phyloP scores from a whole-genome alignment of 1,140 invertebrate genomes.

The Aphelinus atriplicis region DNA sequence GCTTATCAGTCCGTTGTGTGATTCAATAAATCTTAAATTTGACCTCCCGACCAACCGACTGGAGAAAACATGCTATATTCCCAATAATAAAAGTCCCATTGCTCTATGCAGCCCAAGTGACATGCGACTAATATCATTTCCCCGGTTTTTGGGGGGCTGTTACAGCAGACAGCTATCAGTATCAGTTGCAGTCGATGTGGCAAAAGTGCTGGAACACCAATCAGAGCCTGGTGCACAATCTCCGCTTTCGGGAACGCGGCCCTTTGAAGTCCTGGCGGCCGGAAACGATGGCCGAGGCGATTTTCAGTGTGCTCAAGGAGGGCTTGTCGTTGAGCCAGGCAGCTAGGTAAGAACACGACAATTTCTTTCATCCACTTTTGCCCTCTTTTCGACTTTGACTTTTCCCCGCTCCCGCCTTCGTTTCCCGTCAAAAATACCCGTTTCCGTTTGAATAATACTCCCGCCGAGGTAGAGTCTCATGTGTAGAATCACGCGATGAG shows the following conservation, averaged over 20 bases:
- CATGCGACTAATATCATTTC: slow-evolving; percentile 21
- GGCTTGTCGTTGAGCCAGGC: slow-evolving; percentile 89
- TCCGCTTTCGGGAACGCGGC: slow-evolving; percentile 89
- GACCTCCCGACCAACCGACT: too few relatives aligned
- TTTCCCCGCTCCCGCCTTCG: neutral
- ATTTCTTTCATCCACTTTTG: too few relatives aligned
- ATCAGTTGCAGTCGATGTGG: slow-evolving; percentile 93
- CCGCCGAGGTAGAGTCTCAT: too few relatives aligned
- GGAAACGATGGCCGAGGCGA: slow-evolving; percentile 93
- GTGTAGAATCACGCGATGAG: too few relatives aligned
- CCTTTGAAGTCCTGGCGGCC: slow-evolving; percentile 92
- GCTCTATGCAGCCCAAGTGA: too few relatives aligned
- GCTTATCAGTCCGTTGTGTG: too few relatives aligned
- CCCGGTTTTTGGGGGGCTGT: slow-evolving; percentile 58
- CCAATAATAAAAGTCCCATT: too few relatives aligned
- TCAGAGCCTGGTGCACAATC: slow-evolving; percentile 86
- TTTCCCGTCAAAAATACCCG: too few relatives aligned
- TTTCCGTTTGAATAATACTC: too few relatives aligned
- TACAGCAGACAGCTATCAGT: slow-evolving; percentile 91
- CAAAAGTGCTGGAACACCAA: slow-evolving; percentile 94
- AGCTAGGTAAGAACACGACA: slow-evolving; percentile 64
- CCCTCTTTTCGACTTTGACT: neutral
- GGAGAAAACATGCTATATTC: too few relatives aligned
- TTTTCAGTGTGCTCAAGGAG: slow-evolving; percentile 90
- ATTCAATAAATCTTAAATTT: too few relatives aligned